phyloP scores from a whole-genome alignment of 1,140 invertebrate genomes.

The Panulirus ornatus region DNA sequence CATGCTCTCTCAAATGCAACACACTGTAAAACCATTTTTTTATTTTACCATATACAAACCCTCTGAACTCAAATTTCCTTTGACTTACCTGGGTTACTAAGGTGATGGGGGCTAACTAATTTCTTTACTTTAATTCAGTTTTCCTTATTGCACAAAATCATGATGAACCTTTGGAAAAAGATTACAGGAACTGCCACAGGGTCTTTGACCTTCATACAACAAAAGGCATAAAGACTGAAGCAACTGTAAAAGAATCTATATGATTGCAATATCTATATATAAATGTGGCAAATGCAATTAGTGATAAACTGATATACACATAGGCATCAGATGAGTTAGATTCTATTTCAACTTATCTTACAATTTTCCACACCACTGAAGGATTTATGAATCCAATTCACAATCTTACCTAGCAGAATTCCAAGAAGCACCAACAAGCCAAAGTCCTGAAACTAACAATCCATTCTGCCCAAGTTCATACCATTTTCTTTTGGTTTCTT shows the following conservation, averaged over 20 bases:
- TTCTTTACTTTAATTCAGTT: no score
- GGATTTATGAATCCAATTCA: neutral
- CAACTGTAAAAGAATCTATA: neutral
- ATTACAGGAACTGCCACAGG: no score
- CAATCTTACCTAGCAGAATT: conserved; percentile 35
- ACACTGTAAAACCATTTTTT: no score
- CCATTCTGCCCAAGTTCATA: conserved; percentile 2
- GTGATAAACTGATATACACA: neutral
- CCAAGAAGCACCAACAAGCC: conserved; percentile 62
- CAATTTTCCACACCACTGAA: neutral
- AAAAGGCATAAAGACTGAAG: neutral
- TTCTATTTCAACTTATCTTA: neutral
- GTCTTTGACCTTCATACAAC: no score
- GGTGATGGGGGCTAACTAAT: no score
- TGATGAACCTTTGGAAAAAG: no score
- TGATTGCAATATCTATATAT: neutral
- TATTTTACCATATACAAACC: no score
- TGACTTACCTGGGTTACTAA: no score
- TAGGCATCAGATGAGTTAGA: no score
- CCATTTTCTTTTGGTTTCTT: conserved; percentile 36
- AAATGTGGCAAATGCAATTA: neutral
- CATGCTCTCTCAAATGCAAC: no score
- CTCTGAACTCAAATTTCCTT: no score
- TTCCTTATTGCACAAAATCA: no score
- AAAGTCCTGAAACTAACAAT: conserved; percentile 38